Percentiles rank a stretch among this genome's conserved stretches.
Conservation (phyloP, 2,113 vertebrate genomes). For the Gasterosteus aculeatus region DNA sequence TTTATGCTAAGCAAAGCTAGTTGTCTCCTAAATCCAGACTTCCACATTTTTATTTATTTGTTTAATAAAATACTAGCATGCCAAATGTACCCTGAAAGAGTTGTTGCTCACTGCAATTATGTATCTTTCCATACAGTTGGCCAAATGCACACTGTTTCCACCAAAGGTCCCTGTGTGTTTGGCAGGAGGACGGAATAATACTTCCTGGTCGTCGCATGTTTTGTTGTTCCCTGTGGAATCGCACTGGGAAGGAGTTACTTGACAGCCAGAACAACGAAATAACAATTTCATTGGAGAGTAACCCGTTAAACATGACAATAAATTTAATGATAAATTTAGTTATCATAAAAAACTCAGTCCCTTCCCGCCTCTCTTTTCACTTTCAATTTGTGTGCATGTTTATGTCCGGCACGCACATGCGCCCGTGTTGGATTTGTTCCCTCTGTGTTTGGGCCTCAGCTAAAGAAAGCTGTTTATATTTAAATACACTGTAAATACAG, state of each 20-base stretch:
- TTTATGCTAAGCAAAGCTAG: not conserved
- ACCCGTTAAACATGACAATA: no score
- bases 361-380: slow-evolving; percentile 6
- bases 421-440: slow-evolving; percentile 47
- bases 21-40: not conserved
- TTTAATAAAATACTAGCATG: not conserved
- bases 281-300: no score
- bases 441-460: slow-evolving; percentile 58
- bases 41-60: not conserved
- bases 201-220: not conserved
- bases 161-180: not conserved
- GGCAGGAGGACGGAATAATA: no score
- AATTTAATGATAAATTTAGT: no score
- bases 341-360: not conserved
- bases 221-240: not conserved
- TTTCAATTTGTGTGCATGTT: slow-evolving; percentile 9
- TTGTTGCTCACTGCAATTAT: not conserved
- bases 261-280: no score
- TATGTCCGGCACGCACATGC: slow-evolving; percentile 20
- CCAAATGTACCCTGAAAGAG: not conserved
- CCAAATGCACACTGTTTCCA: not conserved
- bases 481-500: slow-evolving; percentile 75
- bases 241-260: not conserved
- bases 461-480: slow-evolving; percentile 71
- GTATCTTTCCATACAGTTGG: not conserved